A percentile compares a stretch with the other conserved stretches of the same genome.
phyloP scores from a whole-genome alignment of 2,888 invertebrate species.

The Cordilura impudica region DNA sequence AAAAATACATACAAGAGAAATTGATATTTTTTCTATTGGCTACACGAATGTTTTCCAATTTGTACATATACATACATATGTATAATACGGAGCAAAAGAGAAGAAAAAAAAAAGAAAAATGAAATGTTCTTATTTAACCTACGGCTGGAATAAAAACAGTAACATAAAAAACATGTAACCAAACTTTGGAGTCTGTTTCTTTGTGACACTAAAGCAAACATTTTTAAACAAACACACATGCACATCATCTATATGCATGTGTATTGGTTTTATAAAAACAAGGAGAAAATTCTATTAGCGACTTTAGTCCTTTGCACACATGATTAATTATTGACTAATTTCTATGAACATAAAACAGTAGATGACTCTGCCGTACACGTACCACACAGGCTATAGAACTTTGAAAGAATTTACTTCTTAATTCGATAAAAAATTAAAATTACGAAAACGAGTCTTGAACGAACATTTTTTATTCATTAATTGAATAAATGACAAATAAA shows the following conservation, averaged over 20 bases:
- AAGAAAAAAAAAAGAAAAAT: conserved; percentile 11
- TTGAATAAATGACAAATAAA: too few species aligned
- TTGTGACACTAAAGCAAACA: conserved; percentile 58
- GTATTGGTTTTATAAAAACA: conserved; percentile 46
- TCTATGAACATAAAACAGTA: conserved; percentile 65
- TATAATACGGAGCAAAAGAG: conserved; percentile 12
- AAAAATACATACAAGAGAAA: conserved; percentile 44
- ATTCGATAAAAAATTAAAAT: too few species aligned
- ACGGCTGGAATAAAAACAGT: conserved; percentile 34
- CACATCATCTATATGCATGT: neutral
- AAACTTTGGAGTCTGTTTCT: neutral
- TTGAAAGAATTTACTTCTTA: neutral
- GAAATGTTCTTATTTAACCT: conserved; percentile 45
- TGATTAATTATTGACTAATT: conserved; percentile 77
- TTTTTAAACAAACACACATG: conserved; percentile 17
- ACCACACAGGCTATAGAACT: neutral
- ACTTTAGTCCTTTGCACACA: conserved; percentile 70
- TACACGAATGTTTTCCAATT: conserved; percentile 40
- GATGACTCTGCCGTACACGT: neutral
- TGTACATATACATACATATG: conserved; percentile 12
- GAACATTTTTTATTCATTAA: too few species aligned
- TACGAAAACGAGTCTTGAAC: too few species aligned
- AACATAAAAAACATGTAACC: conserved; percentile 19
- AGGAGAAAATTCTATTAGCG: conserved; percentile 68
- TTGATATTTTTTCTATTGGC: conserved; percentile 56